phyloP scores from a whole-genome alignment of 2,113 vertebrate genomes.

The Colossoma macropomum region DNA sequence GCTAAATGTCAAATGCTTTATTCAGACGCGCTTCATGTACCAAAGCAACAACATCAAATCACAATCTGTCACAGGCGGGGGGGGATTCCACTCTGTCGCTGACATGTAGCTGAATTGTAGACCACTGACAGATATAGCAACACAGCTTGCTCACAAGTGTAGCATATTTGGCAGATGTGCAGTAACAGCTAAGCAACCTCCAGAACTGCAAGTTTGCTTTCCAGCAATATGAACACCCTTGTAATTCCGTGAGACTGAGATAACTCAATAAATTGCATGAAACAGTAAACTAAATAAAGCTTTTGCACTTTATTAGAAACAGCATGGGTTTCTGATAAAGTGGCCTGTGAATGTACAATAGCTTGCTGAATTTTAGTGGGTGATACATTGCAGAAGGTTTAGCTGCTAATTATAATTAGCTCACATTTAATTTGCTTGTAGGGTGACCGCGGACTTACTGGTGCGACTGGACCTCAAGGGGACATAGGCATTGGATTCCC shows the following conservation, averaged over 20 bases:
- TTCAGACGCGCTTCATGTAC: background rate
- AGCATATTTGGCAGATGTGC: background rate
- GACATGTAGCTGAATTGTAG: background rate
- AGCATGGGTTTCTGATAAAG: too few species aligned
- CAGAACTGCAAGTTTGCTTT: background rate
- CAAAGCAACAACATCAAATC: background rate
- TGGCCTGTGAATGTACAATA: background rate
- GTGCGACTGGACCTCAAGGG: conserved; percentile 80
- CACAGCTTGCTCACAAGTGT: background rate
- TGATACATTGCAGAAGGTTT: background rate
- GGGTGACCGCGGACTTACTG: conserved; percentile 78
- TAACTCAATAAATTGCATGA: background rate
- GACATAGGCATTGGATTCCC: conserved; percentile 82
- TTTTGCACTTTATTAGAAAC: too few species aligned
- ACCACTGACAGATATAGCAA: background rate
- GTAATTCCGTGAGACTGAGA: background rate
- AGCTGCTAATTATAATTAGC: background rate
- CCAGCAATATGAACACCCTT: too few species aligned
- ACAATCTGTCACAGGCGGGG: background rate
- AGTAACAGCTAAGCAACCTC: background rate
- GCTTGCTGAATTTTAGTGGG: background rate
- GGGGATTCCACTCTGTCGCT: background rate
- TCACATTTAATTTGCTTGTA: conserved; percentile 38
- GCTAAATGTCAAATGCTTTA: conserved; percentile 18
- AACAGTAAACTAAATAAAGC: background rate